A percentile compares a stretch with the other conserved stretches of the same genome.
These are phyloP conservation scores for Teleopsis dalmanni DNA, from an alignment of 1,140 invertebrate species.

Conservation along the genomic window DNA sequence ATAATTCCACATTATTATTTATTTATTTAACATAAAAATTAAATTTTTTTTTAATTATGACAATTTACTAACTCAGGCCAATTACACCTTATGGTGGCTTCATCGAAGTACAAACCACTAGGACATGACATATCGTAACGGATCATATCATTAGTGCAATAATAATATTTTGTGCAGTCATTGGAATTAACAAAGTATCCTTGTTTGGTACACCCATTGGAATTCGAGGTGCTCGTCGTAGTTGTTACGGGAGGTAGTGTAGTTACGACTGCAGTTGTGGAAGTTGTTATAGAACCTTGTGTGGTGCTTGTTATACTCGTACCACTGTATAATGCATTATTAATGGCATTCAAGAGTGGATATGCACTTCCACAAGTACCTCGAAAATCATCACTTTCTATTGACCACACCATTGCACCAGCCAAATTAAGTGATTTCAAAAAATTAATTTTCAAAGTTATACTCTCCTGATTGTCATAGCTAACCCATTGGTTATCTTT, in stretches of 20 bases:
- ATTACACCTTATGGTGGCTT: background rate
- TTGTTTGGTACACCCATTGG: background rate
- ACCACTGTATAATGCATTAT: background rate
- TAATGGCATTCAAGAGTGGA: constrained; percentile 4
- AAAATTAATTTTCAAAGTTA: constrained; percentile 40
- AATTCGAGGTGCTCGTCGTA: background rate
- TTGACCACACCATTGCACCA: constrained; percentile 56
- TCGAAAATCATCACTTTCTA: constrained; percentile 55
- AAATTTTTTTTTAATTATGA: background rate
- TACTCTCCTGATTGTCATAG: constrained; percentile 40
- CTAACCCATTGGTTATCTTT: constrained; percentile 44
- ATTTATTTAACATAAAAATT: background rate
- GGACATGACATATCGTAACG: constrained; percentile 1
- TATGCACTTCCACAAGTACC: constrained; percentile 35
- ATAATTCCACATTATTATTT: background rate
- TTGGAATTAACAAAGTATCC: background rate
- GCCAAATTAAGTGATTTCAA: constrained; percentile 42
- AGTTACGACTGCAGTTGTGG: background rate
- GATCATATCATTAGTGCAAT: background rate
- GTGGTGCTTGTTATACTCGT: background rate
- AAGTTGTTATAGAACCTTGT: background rate
- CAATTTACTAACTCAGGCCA: background rate
- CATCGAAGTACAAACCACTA: constrained; percentile 1
- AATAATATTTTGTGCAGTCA: constrained; percentile 2
- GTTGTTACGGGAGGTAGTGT: background rate